Evolutionary conservation across 2,113 vertebrate genomes (phyloP).

Genomic region (Sinocyclocheilus anshuiensis): DNA sequence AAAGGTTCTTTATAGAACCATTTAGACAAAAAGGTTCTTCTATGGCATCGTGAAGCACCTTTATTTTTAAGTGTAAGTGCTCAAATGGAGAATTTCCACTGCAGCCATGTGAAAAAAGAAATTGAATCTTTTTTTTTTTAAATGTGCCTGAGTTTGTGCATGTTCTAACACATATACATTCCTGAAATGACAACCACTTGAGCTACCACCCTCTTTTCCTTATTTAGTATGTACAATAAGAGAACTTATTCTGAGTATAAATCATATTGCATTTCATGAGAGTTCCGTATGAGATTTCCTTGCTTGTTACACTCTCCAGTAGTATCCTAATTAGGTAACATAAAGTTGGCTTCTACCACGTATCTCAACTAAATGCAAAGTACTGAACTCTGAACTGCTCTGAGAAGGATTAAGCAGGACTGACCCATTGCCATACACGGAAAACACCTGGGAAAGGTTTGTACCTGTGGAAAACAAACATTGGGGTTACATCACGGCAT

Average conservation of each 20-base stretch:
- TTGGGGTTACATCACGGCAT: neutral
- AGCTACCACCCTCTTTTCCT: constrained; percentile 11
- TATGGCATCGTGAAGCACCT: no score
- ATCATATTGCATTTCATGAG: neutral
- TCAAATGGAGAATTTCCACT: neutral
- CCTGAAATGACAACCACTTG: constrained; percentile 26
- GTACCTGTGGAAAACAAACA: constrained; percentile 9
- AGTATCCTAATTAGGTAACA: neutral
- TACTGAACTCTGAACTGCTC: neutral
- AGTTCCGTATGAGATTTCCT: neutral
- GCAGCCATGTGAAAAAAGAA: neutral
- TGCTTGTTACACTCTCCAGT: neutral
- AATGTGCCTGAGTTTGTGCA: constrained; percentile 36
- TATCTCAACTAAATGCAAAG: constrained; percentile 23
- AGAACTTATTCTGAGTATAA: constrained; percentile 5
- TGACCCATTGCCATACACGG: neutral
- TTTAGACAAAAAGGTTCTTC: no score
- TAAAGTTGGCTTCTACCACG: neutral
- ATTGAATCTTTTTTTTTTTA: neutral
- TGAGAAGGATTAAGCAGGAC: neutral
- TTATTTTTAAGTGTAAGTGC: no score
- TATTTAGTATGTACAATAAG: constrained; percentile 35
- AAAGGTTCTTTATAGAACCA: no score
- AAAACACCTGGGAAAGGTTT: constrained; percentile 3
- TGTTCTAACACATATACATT: constrained; percentile 21